Evolutionary conservation across 2,888 invertebrate genomes (phyloP).

Genomic region (Melieria omissa): DNA sequence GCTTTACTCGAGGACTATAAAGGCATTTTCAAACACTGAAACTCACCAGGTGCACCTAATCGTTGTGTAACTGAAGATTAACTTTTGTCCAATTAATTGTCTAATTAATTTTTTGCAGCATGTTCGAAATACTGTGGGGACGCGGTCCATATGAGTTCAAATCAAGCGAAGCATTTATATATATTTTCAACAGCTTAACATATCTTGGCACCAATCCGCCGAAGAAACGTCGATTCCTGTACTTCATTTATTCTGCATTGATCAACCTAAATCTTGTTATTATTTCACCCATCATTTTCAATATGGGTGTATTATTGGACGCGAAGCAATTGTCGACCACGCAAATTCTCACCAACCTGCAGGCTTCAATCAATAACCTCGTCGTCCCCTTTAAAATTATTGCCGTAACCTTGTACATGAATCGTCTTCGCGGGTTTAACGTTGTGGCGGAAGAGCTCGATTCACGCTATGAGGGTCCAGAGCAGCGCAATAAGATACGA

Average conservation of each 20-base stretch:
- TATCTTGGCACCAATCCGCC: slow-evolving; percentile 13
- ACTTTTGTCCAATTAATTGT: too few relatives aligned
- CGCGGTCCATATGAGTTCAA: slow-evolving; percentile 7
- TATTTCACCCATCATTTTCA: slow-evolving; percentile 1
- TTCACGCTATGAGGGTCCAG: slow-evolving; percentile 5
- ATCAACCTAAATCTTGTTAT: background rate
- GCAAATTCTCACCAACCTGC: slow-evolving; percentile 11
- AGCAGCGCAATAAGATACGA: slow-evolving; percentile 6
- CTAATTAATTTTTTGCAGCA: slow-evolving; percentile 9
- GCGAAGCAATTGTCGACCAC: slow-evolving; percentile 4
- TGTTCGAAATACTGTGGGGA: slow-evolving; percentile 15
- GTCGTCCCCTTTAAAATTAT: slow-evolving; percentile 18
- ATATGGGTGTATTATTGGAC: slow-evolving; percentile 6
- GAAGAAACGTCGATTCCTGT: background rate
- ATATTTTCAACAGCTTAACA: slow-evolving; percentile 3
- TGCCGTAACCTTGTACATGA: background rate
- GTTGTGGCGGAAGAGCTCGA: slow-evolving; percentile 6
- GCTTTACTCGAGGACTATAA: too few relatives aligned
- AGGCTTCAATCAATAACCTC: background rate
- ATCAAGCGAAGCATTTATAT: slow-evolving; percentile 17
- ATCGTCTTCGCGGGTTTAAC: slow-evolving; percentile 8
- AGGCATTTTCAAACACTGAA: too few relatives aligned
- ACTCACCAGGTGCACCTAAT: too few relatives aligned
- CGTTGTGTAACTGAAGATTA: too few relatives aligned
- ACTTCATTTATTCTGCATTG: slow-evolving; percentile 5